A percentile compares a stretch with the other conserved stretches of the same genome.
Evolutionary conservation across 2,888 invertebrate species (phyloP).

Genomic region (Dromius quadrimaculatus): DNA sequence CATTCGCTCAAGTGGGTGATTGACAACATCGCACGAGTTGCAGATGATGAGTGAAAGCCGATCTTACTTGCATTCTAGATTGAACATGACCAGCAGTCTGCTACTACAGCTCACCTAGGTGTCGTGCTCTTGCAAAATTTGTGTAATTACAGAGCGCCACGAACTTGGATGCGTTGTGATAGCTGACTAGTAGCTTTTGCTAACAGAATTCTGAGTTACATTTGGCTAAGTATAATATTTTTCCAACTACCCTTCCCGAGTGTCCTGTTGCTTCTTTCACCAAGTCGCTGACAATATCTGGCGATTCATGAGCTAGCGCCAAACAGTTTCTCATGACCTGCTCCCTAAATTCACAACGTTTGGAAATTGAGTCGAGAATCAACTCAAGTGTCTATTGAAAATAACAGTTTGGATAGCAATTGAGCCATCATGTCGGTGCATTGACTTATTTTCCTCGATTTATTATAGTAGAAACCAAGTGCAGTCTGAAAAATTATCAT

Average conservation of each 20-base stretch:
- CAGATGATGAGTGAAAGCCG: too few relatives aligned
- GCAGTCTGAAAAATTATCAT: slow-evolving; percentile 5
- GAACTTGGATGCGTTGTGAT: too few relatives aligned
- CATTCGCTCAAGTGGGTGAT: too few relatives aligned
- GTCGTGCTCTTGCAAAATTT: too few relatives aligned
- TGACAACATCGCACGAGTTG: too few relatives aligned
- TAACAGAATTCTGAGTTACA: too few relatives aligned
- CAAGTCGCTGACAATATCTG: slow-evolving; percentile 10
- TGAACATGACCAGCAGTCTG: too few relatives aligned
- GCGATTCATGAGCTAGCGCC: slow-evolving; percentile 6
- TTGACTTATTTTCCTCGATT: neutral
- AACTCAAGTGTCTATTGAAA: slow-evolving; percentile 10
- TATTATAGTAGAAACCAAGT: slow-evolving; percentile 16
- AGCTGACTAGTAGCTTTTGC: too few relatives aligned
- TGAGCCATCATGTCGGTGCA: slow-evolving; percentile 41
- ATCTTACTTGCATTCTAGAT: too few relatives aligned
- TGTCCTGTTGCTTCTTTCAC: slow-evolving; percentile 22
- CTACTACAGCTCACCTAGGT: too few relatives aligned
- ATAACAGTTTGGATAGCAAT: slow-evolving; percentile 17
- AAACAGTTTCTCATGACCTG: slow-evolving; percentile 2
- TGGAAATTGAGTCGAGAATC: neutral
- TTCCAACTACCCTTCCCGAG: slow-evolving; percentile 14
- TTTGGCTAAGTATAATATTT: slow-evolving; percentile 23
- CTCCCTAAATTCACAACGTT: neutral
- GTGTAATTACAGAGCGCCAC: too few relatives aligned